phyloP scores from a whole-genome alignment of 2,113 vertebrate genomes.

The Apaloderma vittatum region DNA sequence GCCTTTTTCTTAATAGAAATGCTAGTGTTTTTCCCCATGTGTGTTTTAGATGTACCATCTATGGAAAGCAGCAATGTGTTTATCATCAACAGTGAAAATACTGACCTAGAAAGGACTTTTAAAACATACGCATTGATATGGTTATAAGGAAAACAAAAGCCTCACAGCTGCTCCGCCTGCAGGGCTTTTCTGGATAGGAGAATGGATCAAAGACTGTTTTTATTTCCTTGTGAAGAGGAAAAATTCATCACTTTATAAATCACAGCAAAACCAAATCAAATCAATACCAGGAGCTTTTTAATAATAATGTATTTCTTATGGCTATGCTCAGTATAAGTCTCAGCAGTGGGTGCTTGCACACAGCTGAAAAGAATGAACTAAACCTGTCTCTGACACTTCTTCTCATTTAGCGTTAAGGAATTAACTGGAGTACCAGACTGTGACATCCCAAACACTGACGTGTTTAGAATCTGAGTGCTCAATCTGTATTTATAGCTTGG shows the following conservation, averaged over 20 bases:
- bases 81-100: slow-evolving; percentile 57
- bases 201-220: slow-evolving; percentile 62
- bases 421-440: neutral
- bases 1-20: neutral
- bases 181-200: slow-evolving; percentile 53
- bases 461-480: neutral
- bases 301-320: slow-evolving; percentile 41
- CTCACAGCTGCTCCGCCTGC: slow-evolving; percentile 56
- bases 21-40: neutral
- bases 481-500: neutral
- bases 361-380: neutral
- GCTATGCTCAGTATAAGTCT: neutral
- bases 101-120: slow-evolving; percentile 23
- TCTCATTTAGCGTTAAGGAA: slow-evolving; percentile 27
- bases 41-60: slow-evolving; percentile 22
- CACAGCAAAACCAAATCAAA: slow-evolving; percentile 46
- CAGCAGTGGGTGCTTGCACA: neutral
- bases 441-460: neutral
- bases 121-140: neutral
- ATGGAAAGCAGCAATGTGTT: slow-evolving; percentile 45
- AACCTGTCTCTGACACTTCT: neutral
- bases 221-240: slow-evolving; percentile 60
- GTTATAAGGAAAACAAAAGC: slow-evolving; percentile 47
- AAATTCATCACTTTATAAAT: slow-evolving; percentile 65
- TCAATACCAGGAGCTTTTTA: slow-evolving; percentile 56